Percentiles rank a stretch among this genome's conserved stretches.
Evolutionary conservation across 2,113 vertebrate species (phyloP).

Genomic region (Brachionichthys hirsutus): DNA sequence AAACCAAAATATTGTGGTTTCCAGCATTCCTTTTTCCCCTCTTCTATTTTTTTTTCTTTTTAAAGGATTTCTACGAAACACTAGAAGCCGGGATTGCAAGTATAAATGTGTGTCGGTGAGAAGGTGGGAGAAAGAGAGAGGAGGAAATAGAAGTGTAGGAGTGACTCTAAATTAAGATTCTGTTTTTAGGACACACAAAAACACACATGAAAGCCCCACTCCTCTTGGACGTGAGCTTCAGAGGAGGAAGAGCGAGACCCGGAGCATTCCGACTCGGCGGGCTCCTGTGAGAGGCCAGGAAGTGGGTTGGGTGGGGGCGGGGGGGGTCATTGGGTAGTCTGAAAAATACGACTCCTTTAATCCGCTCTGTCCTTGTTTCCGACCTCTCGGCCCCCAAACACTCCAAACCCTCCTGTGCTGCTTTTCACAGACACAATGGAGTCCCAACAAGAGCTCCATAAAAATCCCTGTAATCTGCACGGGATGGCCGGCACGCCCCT

Average conservation of each 20-base stretch:
- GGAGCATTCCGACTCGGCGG: conserved; percentile 57
- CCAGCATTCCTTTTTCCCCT: conserved; percentile 3
- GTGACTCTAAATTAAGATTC: conserved; percentile 48
- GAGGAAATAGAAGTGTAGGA: conserved; percentile 41
- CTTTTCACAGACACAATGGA: conserved; percentile 49
- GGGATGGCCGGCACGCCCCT: conserved; percentile 33
- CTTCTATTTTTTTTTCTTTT: background rate
- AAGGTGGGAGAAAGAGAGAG: conserved; percentile 10
- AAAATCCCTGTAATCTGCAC: conserved; percentile 50
- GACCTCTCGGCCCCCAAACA: conserved; percentile 15
- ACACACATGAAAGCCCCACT: conserved; percentile 36
- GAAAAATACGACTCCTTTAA: conserved; percentile 30
- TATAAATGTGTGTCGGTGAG: conserved; percentile 1
- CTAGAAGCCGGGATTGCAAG: background rate
- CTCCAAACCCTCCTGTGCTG: conserved; percentile 28
- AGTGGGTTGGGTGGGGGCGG: conserved; percentile 42
- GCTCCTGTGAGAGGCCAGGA: conserved; percentile 61
- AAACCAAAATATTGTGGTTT: conserved; percentile 27
- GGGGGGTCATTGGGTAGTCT: conserved; percentile 17
- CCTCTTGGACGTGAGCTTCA: conserved; percentile 11
- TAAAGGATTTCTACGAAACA: conserved; percentile 6
- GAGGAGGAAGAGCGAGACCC: conserved; percentile 36
- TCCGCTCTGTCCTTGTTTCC: conserved; percentile 17
- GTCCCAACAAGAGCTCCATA: conserved; percentile 37
- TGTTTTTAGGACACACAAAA: conserved; percentile 22